Conservation (phyloP, 1,140 invertebrate species). For the Sitobion miscanthi region DNA sequence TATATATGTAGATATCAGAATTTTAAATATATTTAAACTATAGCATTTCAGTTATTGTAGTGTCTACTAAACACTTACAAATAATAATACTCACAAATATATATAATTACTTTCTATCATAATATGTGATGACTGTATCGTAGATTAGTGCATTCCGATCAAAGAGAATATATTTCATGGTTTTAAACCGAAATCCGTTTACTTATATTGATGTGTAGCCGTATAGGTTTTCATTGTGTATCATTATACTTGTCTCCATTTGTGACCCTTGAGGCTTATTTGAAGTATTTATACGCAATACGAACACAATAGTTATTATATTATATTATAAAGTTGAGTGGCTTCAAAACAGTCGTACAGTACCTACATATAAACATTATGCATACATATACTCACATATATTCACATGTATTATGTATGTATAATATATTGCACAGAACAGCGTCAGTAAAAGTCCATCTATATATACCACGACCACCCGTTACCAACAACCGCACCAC, state of each 20-base stretch:
- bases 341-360: neutral
- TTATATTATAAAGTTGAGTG: neutral
- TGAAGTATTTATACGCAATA: neutral
- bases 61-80: too few species aligned
- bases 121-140: too few species aligned
- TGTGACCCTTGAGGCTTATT: neutral
- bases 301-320: neutral
- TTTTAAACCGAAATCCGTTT: neutral
- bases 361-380: neutral
- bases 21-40: too few species aligned
- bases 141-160: neutral
- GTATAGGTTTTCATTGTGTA: neutral
- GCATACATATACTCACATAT: neutral
- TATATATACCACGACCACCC: neutral
- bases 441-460: conserved; percentile 18
- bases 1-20: too few species aligned
- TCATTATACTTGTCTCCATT: neutral
- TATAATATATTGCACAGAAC: neutral
- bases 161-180: neutral
- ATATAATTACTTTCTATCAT: too few species aligned
- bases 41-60: too few species aligned
- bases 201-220: neutral
- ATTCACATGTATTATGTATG: conserved; percentile 3
- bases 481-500: neutral
- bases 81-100: too few species aligned